Evolutionary conservation across 1,140 invertebrate species (phyloP).

Genomic region (Atta texana): DNA sequence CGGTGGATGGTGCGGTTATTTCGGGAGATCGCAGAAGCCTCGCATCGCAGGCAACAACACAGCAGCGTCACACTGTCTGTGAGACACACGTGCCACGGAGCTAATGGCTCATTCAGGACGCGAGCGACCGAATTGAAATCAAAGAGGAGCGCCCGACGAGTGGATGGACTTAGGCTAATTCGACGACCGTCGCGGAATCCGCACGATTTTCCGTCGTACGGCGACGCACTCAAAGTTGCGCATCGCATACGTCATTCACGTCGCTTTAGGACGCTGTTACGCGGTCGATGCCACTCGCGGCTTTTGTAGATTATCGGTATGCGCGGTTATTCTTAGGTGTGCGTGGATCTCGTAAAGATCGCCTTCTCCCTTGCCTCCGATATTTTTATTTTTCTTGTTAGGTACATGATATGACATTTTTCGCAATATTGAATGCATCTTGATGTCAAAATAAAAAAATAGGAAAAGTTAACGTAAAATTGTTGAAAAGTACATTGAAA

Average conservation of each 20-base stretch:
- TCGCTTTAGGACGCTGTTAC: conserved; percentile 6
- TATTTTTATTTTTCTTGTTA: neutral
- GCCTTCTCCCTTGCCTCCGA: neutral
- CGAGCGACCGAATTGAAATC: conserved; percentile 64
- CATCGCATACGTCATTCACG: neutral
- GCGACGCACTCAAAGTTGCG: neutral
- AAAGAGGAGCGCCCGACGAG: conserved; percentile 27
- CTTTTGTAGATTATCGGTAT: conserved; percentile 27
- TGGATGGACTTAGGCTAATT: conserved; percentile 18
- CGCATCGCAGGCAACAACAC: neutral
- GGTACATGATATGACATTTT: neutral
- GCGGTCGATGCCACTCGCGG: conserved; percentile 30
- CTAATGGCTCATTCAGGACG: conserved; percentile 74
- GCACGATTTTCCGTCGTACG: neutral
- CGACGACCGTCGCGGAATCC: conserved; percentile 44
- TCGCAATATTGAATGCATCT: neutral
- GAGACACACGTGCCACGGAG: conserved; percentile 46
- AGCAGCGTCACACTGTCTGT: conserved; percentile 76
- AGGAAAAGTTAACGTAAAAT: neutral
- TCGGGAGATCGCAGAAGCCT: conserved; percentile 55
- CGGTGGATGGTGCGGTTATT: conserved; percentile 61
- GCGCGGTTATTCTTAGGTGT: conserved; percentile 20
- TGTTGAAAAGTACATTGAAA: neutral
- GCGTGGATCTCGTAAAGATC: neutral
- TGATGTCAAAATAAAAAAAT: neutral